A percentile compares a stretch with the other conserved stretches of the same genome.
phyloP scores from a whole-genome alignment of 2,888 invertebrate genomes.

The Pardosa pseudoannulata region DNA sequence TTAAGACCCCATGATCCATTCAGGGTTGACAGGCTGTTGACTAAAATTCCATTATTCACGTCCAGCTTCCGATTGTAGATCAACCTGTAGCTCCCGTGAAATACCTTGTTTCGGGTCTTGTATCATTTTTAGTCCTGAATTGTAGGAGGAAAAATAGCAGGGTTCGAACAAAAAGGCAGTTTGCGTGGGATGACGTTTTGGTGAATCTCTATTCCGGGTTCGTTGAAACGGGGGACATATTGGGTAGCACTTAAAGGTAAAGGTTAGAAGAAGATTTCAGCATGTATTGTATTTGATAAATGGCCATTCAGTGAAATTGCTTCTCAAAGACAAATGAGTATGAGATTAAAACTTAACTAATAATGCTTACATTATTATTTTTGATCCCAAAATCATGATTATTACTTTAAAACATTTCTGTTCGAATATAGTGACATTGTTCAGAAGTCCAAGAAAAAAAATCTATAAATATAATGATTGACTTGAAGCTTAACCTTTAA shows the following conservation, averaged over 20 bases:
- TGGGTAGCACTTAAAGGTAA: background rate
- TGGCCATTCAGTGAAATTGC: no score
- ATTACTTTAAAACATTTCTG: no score
- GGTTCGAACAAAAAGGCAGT: background rate
- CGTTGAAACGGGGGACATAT: background rate
- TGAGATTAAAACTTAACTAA: no score
- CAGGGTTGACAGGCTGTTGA: slow-evolving; percentile 50
- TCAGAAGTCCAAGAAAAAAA: no score
- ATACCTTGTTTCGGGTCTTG: slow-evolving; percentile 27
- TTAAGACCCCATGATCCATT: slow-evolving; percentile 48
- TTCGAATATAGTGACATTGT: no score
- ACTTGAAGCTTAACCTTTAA: no score
- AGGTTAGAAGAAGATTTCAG: no score
- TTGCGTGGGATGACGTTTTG: slow-evolving; percentile 23
- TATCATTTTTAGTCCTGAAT: background rate
- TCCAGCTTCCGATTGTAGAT: slow-evolving; percentile 37
- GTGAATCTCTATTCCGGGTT: background rate
- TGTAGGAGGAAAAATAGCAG: background rate
- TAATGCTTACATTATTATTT: no score
- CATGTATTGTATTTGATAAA: no score
- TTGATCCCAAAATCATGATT: no score
- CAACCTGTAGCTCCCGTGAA: slow-evolving; percentile 49
- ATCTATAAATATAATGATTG: no score
- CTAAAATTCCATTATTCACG: slow-evolving; percentile 50
- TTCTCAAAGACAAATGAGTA: no score